These are phyloP conservation scores for Hiodon alosoides DNA, from an alignment of 2,113 vertebrate genomes.

Conservation along the genomic window DNA sequence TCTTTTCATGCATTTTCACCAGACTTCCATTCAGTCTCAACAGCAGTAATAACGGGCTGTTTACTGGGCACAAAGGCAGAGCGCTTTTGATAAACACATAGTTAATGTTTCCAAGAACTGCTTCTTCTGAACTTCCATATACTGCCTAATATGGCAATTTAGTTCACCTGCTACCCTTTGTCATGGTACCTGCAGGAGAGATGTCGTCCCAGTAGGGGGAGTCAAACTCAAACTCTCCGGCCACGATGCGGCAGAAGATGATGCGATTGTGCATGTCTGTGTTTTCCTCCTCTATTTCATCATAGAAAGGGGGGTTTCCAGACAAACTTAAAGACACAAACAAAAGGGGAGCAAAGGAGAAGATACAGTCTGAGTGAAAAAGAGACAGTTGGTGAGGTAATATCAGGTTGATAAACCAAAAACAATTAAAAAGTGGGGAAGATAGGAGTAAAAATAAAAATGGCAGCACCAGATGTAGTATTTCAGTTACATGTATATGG, in stretches of 20 bases:
- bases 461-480: neutral
- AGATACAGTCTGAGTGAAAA: slow-evolving; percentile 24
- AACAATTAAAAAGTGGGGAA: neutral
- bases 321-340: slow-evolving; percentile 52
- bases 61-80: no score
- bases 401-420: neutral
- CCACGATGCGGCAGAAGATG: slow-evolving; percentile 77
- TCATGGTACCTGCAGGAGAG: slow-evolving; percentile 66
- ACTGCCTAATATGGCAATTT: neutral
- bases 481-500: neutral
- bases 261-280: slow-evolving; percentile 73
- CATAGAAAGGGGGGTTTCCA: slow-evolving; percentile 78
- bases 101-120: no score
- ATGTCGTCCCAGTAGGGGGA: slow-evolving; percentile 79
- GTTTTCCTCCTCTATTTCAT: slow-evolving; percentile 75
- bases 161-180: slow-evolving; percentile 32
- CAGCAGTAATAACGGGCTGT: no score
- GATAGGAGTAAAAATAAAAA: neutral
- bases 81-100: no score
- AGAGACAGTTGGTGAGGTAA: neutral
- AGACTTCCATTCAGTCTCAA: no score
- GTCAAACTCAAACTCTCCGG: slow-evolving; percentile 77
- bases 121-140: no score
- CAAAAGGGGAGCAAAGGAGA: neutral
- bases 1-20: no score